Evolutionary conservation across 2,113 vertebrate species (phyloP).

Genomic region (Anarrhichthys ocellatus): DNA sequence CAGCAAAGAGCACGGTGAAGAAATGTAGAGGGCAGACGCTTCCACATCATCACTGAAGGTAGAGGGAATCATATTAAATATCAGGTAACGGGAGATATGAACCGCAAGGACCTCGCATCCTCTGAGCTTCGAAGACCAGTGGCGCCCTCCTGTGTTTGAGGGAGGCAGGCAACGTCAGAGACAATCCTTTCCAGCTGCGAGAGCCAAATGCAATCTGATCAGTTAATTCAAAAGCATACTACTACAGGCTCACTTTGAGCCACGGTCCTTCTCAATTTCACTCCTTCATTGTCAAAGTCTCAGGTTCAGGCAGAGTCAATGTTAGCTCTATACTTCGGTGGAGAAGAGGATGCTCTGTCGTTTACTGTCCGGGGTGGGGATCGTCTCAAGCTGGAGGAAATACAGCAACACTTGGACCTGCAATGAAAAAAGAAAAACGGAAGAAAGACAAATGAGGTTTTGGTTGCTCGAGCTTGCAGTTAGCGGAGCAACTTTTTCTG

Average conservation of each 20-base stretch:
- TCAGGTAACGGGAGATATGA: conserved; percentile 45
- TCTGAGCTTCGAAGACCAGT: conserved; percentile 35
- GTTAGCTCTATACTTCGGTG: conserved; percentile 90
- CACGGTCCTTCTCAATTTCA: conserved; percentile 43
- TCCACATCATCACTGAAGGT: conserved; percentile 34
- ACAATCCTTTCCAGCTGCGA: conserved; percentile 41
- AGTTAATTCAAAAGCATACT: conserved; percentile 69
- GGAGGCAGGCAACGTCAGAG: conserved; percentile 19
- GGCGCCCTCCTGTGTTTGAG: conserved; percentile 66
- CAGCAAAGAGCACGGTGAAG: conserved; percentile 17
- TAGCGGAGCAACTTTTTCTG: not conserved
- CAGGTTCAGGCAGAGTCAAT: conserved; percentile 2
- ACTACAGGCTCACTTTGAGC: conserved; percentile 73
- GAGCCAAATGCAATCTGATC: conserved; percentile 10
- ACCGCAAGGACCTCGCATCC: conserved; percentile 18
- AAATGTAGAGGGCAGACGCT: conserved; percentile 19
- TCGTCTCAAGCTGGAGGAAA: conserved; percentile 97
- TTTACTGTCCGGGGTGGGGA: conserved; percentile 97
- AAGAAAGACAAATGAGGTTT: not conserved
- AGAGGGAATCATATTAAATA: conserved; percentile 45
- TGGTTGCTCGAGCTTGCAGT: not conserved
- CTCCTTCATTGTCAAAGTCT: conserved; percentile 27
- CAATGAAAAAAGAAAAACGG: not conserved
- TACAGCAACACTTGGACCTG: conserved; percentile 98
- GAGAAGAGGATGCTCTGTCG: conserved; percentile 98